Evolutionary conservation across 2,113 vertebrate genomes (phyloP), one percentile per base, ranked within the genome.

Genomic region (Aleadryas rufinucha): DNA sequence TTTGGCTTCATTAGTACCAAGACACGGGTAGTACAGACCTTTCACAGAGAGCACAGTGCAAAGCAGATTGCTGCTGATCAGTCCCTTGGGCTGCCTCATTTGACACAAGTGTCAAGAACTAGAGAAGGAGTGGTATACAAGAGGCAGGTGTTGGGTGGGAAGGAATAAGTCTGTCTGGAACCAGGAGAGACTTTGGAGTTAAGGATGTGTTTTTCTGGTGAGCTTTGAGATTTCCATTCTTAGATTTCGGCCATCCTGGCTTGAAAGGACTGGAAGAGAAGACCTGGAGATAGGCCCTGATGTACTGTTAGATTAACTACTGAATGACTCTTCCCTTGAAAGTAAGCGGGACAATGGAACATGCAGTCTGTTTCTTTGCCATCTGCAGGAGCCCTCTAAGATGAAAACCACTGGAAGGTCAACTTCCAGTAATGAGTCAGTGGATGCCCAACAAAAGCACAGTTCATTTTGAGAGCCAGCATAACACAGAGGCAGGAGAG

Each of bases 271-370:
- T 81, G 24, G 33, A 91, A 84, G 75, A 86, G 59, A 87, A 92
- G 57, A 87, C 84, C n/a, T 90, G 74, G 56, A 84, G 52, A 56
- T 79, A 49, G 0, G 4, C n/a, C 33, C 37, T 86, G 56, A 27
- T 75, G 45, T 37, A 53, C 57, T 84, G 60, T 87, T 81, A 72
- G 61, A n/a, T 84, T 75, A 92, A 81, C 83, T 96, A 79, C 91
- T 93, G 91, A 82, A 72, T 69, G 77, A 68, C 61, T 92, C 69
- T 87, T 93, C 66, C 77, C 61, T 87, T 79, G 80, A 84, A 89
- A 94, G 77, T 41, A 82, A 53, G 56, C 11, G 3, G 63, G 57
- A 41, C 74, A 61, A 50, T 72, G 65, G 59, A 74, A 92, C 64
- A 22, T 14, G 10, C 37, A 84, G 45, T 60, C 52, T 87, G 63